Evolutionary conservation across 1,140 invertebrate genomes (phyloP).

Genomic region (Drosophila prosaltans): DNA sequence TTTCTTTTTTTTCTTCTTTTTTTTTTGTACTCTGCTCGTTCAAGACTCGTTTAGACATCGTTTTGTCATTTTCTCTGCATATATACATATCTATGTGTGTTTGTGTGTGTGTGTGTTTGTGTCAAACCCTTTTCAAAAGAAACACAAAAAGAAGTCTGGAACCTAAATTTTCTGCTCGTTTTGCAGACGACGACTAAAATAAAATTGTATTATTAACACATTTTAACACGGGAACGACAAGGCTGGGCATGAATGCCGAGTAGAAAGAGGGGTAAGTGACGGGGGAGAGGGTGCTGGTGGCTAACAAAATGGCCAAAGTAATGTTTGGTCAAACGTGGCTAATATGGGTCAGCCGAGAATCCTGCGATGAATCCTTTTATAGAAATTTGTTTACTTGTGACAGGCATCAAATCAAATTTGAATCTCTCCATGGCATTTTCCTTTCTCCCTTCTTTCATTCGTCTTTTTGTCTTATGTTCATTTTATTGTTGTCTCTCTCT

Average conservation of each 20-base stretch:
- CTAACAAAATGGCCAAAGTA: constrained; percentile 51
- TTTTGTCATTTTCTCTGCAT: constrained; percentile 65
- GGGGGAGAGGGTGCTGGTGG: not conserved
- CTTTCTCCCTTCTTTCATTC: not conserved
- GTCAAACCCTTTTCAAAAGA: constrained; percentile 78
- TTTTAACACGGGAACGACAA: constrained; percentile 34
- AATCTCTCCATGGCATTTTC: constrained; percentile 11
- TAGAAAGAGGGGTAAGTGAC: not conserved
- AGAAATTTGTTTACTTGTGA: constrained; percentile 64
- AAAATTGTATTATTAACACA: constrained; percentile 80
- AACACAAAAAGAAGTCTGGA: constrained; percentile 41
- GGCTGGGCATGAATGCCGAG: not conserved
- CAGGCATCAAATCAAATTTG: constrained; percentile 15
- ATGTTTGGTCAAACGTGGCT: constrained; percentile 73
- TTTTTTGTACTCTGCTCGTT: constrained; percentile 55
- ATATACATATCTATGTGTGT: not conserved
- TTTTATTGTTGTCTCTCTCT: not conserved
- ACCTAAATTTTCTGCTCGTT: constrained; percentile 48
- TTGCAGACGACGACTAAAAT: constrained; percentile 50
- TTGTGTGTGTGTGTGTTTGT: constrained; percentile 25
- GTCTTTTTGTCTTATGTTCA: too few relatives aligned
- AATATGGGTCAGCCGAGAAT: constrained; percentile 43
- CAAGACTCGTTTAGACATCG: constrained; percentile 75
- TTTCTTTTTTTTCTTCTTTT: constrained; percentile 49
- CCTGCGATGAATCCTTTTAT: constrained; percentile 51